Percentiles rank a stretch among this genome's conserved stretches.
Evolutionary conservation across 2,113 vertebrate genomes (phyloP).

Genomic region (Progne subis): DNA sequence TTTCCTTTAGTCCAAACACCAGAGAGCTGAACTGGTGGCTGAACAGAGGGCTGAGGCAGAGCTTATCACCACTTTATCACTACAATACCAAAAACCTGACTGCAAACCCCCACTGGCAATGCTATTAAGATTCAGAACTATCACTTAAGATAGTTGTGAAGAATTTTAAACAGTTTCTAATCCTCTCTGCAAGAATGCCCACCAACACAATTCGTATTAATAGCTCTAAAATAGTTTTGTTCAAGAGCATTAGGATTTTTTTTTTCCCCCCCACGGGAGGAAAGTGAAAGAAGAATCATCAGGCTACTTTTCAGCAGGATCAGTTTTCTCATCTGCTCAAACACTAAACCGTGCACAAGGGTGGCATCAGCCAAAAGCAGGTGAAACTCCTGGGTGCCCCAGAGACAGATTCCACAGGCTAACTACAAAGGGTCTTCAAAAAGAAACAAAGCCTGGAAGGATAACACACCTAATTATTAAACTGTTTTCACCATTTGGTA

Average conservation of each 20-base stretch:
- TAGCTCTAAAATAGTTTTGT: neutral
- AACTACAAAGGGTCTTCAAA: neutral
- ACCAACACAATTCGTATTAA: conserved; percentile 17
- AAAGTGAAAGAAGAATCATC: neutral
- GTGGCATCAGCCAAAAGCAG: neutral
- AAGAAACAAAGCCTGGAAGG: neutral
- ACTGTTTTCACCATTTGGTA: neutral
- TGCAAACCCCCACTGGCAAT: neutral
- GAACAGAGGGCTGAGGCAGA: neutral
- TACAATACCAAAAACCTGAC: neutral
- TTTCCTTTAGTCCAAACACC: neutral
- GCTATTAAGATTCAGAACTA: neutral
- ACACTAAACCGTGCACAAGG: neutral
- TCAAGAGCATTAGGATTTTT: neutral
- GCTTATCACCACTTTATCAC: neutral
- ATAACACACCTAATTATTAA: neutral
- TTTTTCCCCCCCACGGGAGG: neutral
- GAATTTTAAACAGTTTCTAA: neutral
- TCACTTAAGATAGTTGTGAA: neutral
- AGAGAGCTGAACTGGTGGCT: neutral
- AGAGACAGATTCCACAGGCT: neutral
- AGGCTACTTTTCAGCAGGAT: neutral
- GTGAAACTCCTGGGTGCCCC: neutral
- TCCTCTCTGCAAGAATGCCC: neutral
- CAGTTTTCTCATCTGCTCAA: neutral